phyloP scores from a whole-genome alignment of 2,797 vertebrate species.

The Nasua narica region DNA sequence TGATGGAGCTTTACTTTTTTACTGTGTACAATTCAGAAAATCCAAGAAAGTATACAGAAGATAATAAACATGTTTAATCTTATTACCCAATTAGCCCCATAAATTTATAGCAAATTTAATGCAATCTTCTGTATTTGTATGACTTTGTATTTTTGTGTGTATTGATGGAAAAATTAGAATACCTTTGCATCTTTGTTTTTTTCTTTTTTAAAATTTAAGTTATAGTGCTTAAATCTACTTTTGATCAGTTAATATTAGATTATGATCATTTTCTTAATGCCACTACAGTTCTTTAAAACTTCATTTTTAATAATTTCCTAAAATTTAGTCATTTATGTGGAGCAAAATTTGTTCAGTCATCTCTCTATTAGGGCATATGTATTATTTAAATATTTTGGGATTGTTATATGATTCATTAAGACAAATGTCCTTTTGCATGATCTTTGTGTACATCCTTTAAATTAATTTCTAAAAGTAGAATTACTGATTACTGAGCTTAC shows the following conservation, averaged over 20 bases:
- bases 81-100: not conserved
- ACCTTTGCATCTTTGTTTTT: not conserved
- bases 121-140: not conserved
- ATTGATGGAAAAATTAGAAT: not conserved
- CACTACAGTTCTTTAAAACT: not conserved
- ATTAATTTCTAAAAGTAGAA: not conserved
- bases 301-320: not conserved
- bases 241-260: not conserved
- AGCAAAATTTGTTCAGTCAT: not conserved
- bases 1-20: not conserved
- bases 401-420: not conserved
- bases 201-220: not conserved
- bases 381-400: not conserved
- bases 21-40: not conserved
- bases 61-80: not conserved
- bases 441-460: not conserved
- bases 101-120: not conserved
- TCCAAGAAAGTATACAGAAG: not conserved
- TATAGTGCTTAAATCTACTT: not conserved
- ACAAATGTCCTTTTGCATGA: not conserved
- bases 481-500: not conserved
- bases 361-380: not conserved
- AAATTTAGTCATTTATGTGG: not conserved
- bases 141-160: rapidly evolving
- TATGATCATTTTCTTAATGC: not conserved